These are phyloP conservation scores for Synanthedon formicaeformis DNA, from an alignment of 2,888 invertebrate species.

Conservation along the genomic window DNA sequence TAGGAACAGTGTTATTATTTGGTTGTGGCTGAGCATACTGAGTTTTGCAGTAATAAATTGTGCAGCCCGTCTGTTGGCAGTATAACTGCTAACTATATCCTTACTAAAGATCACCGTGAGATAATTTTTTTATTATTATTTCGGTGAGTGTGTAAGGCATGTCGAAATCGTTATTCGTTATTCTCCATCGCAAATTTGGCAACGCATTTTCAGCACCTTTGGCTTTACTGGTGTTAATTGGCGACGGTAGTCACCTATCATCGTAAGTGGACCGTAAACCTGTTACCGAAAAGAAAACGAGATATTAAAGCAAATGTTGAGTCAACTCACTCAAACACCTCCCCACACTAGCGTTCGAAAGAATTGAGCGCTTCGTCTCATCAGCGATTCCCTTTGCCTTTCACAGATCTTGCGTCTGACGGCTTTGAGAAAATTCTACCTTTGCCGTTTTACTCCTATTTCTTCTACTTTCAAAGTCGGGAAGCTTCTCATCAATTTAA, in stretches of 20 bases:
- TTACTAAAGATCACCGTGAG: too few relatives aligned
- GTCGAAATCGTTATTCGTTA: too few relatives aligned
- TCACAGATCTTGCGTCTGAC: background rate
- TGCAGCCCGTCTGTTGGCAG: too few relatives aligned
- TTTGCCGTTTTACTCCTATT: background rate
- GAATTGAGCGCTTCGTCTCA: slow-evolving; percentile 15
- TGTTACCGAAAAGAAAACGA: background rate
- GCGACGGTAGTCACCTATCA: background rate
- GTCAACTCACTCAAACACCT: background rate
- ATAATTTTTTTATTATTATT: too few relatives aligned
- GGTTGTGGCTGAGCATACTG: too few relatives aligned
- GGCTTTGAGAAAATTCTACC: background rate
- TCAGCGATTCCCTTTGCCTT: slow-evolving; percentile 45
- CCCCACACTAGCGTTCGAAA: background rate
- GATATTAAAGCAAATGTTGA: background rate
- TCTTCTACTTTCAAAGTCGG: background rate
- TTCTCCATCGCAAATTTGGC: too few relatives aligned
- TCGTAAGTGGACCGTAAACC: background rate
- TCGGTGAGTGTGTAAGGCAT: too few relatives aligned
- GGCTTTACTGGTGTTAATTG: background rate
- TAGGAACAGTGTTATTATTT: too few relatives aligned
- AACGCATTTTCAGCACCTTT: too few relatives aligned
- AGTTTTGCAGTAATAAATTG: too few relatives aligned
- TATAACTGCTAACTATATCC: too few relatives aligned
- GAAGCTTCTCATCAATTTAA: too few relatives aligned